Percentiles rank a stretch among this genome's conserved stretches.
Evolutionary conservation across 2,888 invertebrate species (phyloP).

Genomic region (Lasioglossum calceatum): DNA sequence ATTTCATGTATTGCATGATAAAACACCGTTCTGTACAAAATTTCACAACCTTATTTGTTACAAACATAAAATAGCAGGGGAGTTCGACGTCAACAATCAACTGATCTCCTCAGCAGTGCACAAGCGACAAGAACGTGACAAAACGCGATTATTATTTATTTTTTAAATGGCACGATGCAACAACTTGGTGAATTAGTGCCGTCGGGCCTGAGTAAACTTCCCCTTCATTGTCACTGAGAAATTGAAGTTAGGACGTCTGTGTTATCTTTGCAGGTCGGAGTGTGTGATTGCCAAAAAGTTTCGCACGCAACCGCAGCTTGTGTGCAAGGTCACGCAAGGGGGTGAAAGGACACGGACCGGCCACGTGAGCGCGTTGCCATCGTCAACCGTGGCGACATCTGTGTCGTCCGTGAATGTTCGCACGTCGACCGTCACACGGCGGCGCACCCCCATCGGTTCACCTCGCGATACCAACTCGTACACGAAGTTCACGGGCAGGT

Average conservation of each 20-base stretch:
- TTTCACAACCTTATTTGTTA: too few relatives aligned
- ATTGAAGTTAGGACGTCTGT: neutral
- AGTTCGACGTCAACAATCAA: too few relatives aligned
- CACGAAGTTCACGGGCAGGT: neutral
- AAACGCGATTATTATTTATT: neutral
- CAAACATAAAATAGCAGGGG: too few relatives aligned
- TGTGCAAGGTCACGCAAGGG: conserved; percentile 30
- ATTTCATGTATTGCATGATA: too few relatives aligned
- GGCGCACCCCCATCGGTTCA: neutral
- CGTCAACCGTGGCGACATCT: conserved; percentile 65
- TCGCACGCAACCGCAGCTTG: neutral
- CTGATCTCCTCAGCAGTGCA: too few relatives aligned
- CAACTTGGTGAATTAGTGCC: too few relatives aligned
- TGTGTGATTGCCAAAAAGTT: neutral
- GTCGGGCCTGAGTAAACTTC: too few relatives aligned
- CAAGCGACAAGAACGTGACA: too few relatives aligned
- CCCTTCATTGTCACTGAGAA: too few relatives aligned
- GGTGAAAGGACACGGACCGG: conserved; percentile 5
- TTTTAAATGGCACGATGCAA: neutral
- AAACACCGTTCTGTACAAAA: too few relatives aligned
- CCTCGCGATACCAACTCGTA: neutral
- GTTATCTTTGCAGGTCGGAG: too few relatives aligned
- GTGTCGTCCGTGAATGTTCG: conserved; percentile 21
- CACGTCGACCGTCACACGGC: conserved; percentile 2
- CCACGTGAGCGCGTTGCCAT: conserved; percentile 47